phyloP scores from a whole-genome alignment of 2,888 invertebrate genomes.

The Matsumyia berberina region DNA sequence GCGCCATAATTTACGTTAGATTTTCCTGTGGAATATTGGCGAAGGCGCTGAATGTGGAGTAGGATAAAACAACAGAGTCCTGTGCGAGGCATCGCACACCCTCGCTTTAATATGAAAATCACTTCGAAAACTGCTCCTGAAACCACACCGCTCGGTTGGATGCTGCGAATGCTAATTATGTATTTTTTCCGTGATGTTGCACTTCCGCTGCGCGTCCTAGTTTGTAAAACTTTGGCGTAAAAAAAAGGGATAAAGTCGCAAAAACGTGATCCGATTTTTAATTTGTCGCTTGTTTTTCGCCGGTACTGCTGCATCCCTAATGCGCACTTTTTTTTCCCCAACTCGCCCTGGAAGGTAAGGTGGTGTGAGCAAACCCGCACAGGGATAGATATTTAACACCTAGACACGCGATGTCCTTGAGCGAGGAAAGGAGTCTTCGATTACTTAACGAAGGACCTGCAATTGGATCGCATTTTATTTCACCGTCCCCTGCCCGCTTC shows the following conservation, averaged over 20 bases:
- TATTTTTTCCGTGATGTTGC: constrained; percentile 70
- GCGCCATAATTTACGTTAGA: constrained; percentile 68
- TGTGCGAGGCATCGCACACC: constrained; percentile 7
- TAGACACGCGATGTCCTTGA: constrained; percentile 15
- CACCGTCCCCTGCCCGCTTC: constrained; percentile 1
- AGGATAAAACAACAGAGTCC: constrained; percentile 55
- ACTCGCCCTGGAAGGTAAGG: neutral
- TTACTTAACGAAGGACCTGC: constrained; percentile 33
- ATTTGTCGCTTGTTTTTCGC: constrained; percentile 65
- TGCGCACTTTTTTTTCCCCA: constrained; percentile 45
- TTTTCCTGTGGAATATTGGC: constrained; percentile 58
- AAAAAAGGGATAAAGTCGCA: constrained; percentile 54
- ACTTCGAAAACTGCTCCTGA: constrained; percentile 26
- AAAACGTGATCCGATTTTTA: constrained; percentile 76
- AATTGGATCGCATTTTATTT: constrained; percentile 32
- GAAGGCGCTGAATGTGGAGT: constrained; percentile 56
- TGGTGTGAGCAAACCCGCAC: constrained; percentile 6
- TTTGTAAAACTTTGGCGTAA: constrained; percentile 55
- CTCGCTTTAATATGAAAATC: constrained; percentile 59
- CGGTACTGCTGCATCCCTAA: constrained; percentile 53
- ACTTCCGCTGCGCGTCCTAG: constrained; percentile 69
- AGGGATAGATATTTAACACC: constrained; percentile 27
- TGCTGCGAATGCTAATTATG: constrained; percentile 74
- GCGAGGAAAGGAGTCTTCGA: constrained; percentile 30
- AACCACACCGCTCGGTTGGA: constrained; percentile 53